Base-by-base conservation (phyloP, 2,888 invertebrate genomes). In the Barypeithes pellucidus region DNA sequence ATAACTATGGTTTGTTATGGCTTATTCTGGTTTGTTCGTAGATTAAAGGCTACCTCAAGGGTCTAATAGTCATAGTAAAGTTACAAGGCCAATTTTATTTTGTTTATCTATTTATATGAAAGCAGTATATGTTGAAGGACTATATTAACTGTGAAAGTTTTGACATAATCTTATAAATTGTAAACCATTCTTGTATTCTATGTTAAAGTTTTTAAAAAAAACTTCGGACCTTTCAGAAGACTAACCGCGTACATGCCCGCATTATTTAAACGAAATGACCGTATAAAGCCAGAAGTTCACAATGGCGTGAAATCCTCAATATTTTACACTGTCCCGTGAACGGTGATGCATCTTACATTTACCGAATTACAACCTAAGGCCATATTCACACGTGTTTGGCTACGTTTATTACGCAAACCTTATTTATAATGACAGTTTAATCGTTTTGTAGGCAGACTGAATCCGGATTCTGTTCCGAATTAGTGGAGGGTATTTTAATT, bases 401-500 rank as follows among this genome's bases (percentile, higher is more conserved):
- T 16, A 33, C 12, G 33, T 57, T 57, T 57, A 57, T 57, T 18
- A 57, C 14, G 20, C 18, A 36, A 11, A 12, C 50, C 54, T 65
- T 65, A 71, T 71, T 71, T 71, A 71, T 65, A 71, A 65, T 36
- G 71, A 71, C 65, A 71, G 59, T 71, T 71, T 71, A 71, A 71
- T 71, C 59, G 65, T 71, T 63, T 47, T 16, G 43, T 43, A 33
- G 59, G 41, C 59, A 59, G 59, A 47, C 39, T 14, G 52, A 33
- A 41, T 47, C 29, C 41, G 45, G 70, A 57, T 22, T 72, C 71
- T 33, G 33, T 14, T 54, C 9, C 54, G 33, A 33, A 54, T 54
- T 54, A 54, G 22, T 33, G 29, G 33, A 54, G 54, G 33, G 54
- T 54, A 33, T 54, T 29, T 54, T 33, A 33, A 54, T 54, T 54